Evolutionary conservation across 2,113 vertebrate species (phyloP).

Genomic region (Pteronura brasiliensis): DNA sequence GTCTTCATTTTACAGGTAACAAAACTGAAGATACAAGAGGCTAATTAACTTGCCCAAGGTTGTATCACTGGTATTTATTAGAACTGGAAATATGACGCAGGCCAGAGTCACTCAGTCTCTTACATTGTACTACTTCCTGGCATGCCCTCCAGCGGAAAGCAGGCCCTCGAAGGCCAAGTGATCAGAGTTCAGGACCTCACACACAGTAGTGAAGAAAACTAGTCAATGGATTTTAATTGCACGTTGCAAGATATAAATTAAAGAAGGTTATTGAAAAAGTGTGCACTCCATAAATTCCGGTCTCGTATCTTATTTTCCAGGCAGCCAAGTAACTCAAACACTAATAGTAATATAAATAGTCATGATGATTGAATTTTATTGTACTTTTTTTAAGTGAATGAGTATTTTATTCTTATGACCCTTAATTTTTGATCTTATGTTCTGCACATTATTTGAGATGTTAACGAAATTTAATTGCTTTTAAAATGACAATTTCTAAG

Average conservation of each 20-base stretch:
- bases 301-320: not conserved
- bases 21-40: not conserved
- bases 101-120: not conserved
- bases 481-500: slow-evolving; percentile 2
- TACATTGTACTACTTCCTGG: not conserved
- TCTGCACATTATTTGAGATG: not conserved
- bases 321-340: not conserved
- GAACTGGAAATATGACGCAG: not conserved
- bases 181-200: not conserved
- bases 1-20: not conserved
- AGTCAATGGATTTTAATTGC: not conserved
- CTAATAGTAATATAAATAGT: not conserved
- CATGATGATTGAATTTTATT: not conserved
- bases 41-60: not conserved
- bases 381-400: not conserved
- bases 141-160: not conserved
- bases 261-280: not conserved
- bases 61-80: not conserved
- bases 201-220: not conserved
- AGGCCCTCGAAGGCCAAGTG: not conserved
- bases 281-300: not conserved
- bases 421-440: not conserved
- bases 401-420: slow-evolving; percentile 14
- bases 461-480: slow-evolving; percentile 2
- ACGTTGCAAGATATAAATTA: not conserved